Evolutionary conservation across 2,113 vertebrate genomes (phyloP), one percentile per base, ranked within the genome.

Genomic region (Calyptomena viridis): DNA sequence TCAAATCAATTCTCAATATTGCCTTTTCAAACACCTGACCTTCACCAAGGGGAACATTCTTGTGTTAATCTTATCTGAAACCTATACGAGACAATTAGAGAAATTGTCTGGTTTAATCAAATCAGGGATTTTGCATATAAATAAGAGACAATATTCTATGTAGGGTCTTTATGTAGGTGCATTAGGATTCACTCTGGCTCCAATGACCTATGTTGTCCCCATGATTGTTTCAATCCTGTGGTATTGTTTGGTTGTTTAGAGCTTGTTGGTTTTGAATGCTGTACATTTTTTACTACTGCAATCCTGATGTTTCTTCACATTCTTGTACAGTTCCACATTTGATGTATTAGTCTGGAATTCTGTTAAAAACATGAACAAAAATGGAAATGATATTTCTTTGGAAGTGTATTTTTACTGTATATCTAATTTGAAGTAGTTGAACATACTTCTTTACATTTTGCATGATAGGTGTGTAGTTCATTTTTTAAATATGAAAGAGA

Each of bases 281-380:
- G 97, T 98, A 98, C 97, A 96, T 97, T 98, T 97, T 97, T 96
- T 96, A 97, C 96, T 97, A 94, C 96, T 96, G 95, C 97, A 82
- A 90, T 96, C 95, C 96, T 94, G 94, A 94, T 97, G 96, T 96
- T 97, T 96, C 93, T 95, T 95, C 96, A 95, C 97, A 97, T 97
- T 96, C 95, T 97, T 98, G 96, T 98, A 97, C 97, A 97, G 96
- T 96, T 97, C 97, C 91, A 94, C 96, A 95, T 97, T 98, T 98
- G 97, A 97, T 98, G 98, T 97, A 97, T 94, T 98, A 97, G 97
- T 98, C 96, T 97, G 97, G 87, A 95, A 93, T 95, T 98, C 95
- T 98, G 98, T 97, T 97, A 96, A 96, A 97, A 98, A 98, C 97
- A 95, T 98, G 95, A 97, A 97, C 97, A 97, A 97, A 97, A 97